Percentiles rank a stretch among this genome's conserved stretches.
Evolutionary conservation across 1,140 invertebrate species (phyloP).

Genomic region (Drosophila kurseongensis): DNA sequence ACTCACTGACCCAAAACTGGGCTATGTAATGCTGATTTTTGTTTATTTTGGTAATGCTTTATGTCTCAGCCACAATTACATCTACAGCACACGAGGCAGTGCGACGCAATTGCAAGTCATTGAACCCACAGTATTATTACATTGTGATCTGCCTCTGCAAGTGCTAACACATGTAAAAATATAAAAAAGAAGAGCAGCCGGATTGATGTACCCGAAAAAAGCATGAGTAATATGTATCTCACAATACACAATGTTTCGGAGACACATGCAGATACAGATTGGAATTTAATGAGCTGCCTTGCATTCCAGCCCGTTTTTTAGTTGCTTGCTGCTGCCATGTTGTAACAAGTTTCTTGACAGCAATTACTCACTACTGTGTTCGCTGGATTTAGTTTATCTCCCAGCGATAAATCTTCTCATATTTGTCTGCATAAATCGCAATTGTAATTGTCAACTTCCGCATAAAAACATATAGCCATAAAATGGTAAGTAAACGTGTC

Average conservation of each 20-base stretch:
- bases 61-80: conserved; percentile 25
- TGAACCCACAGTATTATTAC: conserved; percentile 40
- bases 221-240: conserved; percentile 40
- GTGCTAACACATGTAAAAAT: conserved; percentile 50
- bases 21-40: conserved; percentile 8
- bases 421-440: conserved; percentile 38
- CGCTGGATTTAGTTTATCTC: conserved; percentile 18
- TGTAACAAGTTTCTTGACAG: conserved; percentile 46
- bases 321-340: conserved; percentile 15
- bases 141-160: conserved; percentile 36
- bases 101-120: conserved; percentile 53
- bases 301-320: conserved; percentile 36
- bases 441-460: conserved; percentile 47
- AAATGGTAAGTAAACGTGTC: conserved; percentile 32
- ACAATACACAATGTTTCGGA: conserved; percentile 18
- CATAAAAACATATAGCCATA: conserved; percentile 33
- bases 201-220: conserved; percentile 27
- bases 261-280: conserved; percentile 43
- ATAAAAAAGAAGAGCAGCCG: conserved; percentile 21
- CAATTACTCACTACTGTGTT: conserved; percentile 30
- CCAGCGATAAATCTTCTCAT: conserved; percentile 7
- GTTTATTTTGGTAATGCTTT: conserved; percentile 49
- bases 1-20: conserved; percentile 46
- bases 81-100: not conserved
- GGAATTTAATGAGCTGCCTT: conserved; percentile 38